Evolutionary conservation across 92 coral and sea anemone genomes (phyloP).

Genomic region (Palythoa grandis): DNA sequence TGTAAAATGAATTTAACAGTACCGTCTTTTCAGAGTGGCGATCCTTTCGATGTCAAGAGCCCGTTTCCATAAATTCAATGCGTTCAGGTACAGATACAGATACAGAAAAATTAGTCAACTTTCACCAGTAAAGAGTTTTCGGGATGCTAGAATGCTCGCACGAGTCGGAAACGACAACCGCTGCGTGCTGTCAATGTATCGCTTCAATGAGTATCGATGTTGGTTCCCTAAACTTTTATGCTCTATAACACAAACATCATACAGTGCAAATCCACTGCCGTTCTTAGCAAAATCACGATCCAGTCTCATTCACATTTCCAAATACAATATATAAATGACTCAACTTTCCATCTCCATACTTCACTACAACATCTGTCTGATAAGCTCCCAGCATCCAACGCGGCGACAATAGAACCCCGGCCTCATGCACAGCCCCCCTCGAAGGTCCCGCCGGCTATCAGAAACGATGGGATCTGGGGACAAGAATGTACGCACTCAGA

Average conservation of each 20-base stretch:
- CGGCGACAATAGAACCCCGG: constrained; percentile 9
- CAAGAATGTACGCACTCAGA: no score
- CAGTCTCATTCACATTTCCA: not conserved
- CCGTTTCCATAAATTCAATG: not conserved
- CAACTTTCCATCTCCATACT: not conserved
- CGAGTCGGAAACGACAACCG: not conserved
- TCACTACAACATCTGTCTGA: constrained; percentile 43
- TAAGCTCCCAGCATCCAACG: constrained; percentile 38
- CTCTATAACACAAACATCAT: constrained; percentile 28
- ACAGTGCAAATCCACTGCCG: not conserved
- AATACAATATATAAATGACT: not conserved
- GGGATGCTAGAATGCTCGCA: not conserved
- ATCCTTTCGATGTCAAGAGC: not conserved
- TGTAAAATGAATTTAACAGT: constrained; percentile 9
- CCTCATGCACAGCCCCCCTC: not conserved
- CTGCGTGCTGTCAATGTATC: not conserved
- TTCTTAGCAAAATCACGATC: not conserved
- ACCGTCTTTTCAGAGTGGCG: not conserved
- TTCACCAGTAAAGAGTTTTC: not conserved
- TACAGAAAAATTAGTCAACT: not conserved
- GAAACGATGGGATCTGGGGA: no score
- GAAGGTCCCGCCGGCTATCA: no score
- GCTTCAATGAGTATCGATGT: constrained; percentile 24
- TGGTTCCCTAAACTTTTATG: constrained; percentile 9
- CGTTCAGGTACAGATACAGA: not conserved